Percentiles rank a stretch among this genome's conserved stretches.
phyloP scores from a whole-genome alignment of 2,888 invertebrate species.

The Xestoiulus laeticollis region DNA sequence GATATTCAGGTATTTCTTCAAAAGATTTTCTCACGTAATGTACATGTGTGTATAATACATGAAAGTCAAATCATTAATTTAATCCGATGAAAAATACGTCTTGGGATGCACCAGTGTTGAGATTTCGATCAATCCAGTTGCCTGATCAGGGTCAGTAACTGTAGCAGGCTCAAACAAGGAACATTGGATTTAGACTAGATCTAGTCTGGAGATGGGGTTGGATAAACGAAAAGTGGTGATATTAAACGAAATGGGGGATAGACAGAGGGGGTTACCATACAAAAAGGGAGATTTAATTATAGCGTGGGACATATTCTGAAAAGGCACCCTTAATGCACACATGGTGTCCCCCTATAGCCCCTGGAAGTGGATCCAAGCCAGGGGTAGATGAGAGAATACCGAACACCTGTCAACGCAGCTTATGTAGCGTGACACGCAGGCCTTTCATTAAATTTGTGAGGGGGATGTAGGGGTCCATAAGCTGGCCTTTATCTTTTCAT shows the following conservation, averaged over 20 bases:
- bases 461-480: neutral
- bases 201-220: neutral
- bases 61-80: too few relatives aligned
- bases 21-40: too few relatives aligned
- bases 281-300: constrained; percentile 23
- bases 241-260: neutral
- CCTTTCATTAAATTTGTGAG: neutral
- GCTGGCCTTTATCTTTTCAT: constrained; percentile 21
- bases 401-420: constrained; percentile 34
- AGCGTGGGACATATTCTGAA: constrained; percentile 1
- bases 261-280: neutral
- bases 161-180: neutral
- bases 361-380: constrained; percentile 11
- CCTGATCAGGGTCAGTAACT: neutral
- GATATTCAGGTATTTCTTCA: too few relatives aligned
- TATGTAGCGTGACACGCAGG: constrained; percentile 31
- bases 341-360: neutral
- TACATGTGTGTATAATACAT: too few relatives aligned
- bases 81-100: neutral
- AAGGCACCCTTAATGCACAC: constrained; percentile 29
- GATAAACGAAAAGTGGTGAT: neutral
- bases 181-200: neutral
- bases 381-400: neutral
- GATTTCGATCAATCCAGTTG: neutral
- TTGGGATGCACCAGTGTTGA: neutral